phyloP scores from a whole-genome alignment of 1,140 invertebrate genomes.

The Oreohelix idahoensis region DNA sequence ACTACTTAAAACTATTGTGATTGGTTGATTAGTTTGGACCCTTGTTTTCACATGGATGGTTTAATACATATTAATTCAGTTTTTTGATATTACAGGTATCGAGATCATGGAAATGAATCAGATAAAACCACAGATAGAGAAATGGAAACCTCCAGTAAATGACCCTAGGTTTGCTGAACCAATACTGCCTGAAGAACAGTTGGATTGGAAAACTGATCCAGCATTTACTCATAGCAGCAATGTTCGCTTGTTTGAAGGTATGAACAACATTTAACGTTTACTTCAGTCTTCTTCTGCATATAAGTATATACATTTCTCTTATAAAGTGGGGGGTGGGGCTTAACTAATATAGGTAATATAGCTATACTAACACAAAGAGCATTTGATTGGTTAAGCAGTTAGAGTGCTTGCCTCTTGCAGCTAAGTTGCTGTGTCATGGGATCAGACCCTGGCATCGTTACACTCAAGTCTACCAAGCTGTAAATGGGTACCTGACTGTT shows the following conservation, averaged over 20 bases:
- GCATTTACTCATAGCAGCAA: constrained; percentile 30
- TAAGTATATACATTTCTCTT: no score
- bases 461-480: no score
- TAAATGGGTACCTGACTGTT: no score
- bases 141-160: constrained; percentile 42
- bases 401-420: no score
- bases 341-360: no score
- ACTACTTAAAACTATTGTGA: neutral
- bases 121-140: neutral
- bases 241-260: constrained; percentile 41
- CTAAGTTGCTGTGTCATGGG: no score
- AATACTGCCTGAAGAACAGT: constrained; percentile 1
- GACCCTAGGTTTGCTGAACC: constrained; percentile 39
- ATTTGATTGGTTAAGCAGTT: no score
- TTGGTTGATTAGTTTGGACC: neutral
- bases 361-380: no score
- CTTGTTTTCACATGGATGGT: no score
- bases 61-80: neutral
- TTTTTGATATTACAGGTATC: constrained; percentile 27
- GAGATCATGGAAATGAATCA: constrained; percentile 34
- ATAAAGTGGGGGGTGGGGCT: no score
- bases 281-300: no score
- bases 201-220: constrained; percentile 41
- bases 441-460: no score
- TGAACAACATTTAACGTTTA: neutral